Evolutionary conservation across 2,888 invertebrate species (phyloP).

Genomic region (Epirrhoe alternata): DNA sequence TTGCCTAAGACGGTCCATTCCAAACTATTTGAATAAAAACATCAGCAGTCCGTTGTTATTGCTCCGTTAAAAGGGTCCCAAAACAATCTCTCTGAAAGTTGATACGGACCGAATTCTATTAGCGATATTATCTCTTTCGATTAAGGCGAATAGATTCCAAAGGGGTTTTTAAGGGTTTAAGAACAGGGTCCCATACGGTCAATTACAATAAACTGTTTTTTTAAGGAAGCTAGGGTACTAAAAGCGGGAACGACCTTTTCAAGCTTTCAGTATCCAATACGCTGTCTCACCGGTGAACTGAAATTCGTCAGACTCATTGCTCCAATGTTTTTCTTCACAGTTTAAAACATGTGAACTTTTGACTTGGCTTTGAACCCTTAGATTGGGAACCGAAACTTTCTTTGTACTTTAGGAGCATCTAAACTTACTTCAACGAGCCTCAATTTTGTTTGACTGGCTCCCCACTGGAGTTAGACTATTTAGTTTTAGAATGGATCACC

Average conservation of each 20-base stretch:
- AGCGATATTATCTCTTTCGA: constrained; percentile 43
- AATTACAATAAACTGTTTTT: constrained; percentile 20
- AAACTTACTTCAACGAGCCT: too few relatives aligned
- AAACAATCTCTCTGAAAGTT: constrained; percentile 42
- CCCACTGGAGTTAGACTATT: too few relatives aligned
- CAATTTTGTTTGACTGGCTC: too few relatives aligned
- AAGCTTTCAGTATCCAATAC: not conserved
- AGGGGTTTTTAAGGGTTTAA: constrained; percentile 18
- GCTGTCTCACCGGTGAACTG: not conserved
- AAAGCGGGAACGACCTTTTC: not conserved
- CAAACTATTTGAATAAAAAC: constrained; percentile 29
- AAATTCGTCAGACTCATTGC: not conserved
- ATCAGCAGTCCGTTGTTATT: constrained; percentile 38
- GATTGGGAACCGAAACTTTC: too few relatives aligned
- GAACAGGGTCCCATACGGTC: constrained; percentile 18
- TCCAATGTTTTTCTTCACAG: not conserved
- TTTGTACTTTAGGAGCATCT: too few relatives aligned
- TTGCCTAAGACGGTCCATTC: not conserved
- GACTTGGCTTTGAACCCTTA: too few relatives aligned
- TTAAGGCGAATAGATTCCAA: constrained; percentile 39
- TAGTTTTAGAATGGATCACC: too few relatives aligned
- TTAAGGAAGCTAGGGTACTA: not conserved
- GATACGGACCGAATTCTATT: constrained; percentile 42
- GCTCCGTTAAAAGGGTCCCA: constrained; percentile 40
- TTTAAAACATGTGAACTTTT: too few relatives aligned